Evolutionary conservation across 2,888 invertebrate genomes (phyloP).

Genomic region (Drosophila macrospina): DNA sequence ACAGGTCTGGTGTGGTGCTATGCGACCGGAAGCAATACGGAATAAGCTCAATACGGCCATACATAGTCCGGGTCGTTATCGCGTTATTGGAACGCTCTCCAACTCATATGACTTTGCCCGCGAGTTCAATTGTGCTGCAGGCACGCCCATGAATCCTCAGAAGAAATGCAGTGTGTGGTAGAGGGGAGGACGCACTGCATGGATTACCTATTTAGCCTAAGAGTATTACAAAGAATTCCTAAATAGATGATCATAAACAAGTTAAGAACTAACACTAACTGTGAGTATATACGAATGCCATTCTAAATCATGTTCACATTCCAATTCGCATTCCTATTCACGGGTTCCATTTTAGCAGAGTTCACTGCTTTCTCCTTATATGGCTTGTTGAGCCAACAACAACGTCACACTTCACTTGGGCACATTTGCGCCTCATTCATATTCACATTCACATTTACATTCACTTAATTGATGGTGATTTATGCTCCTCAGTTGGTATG

Average conservation of each 20-base stretch:
- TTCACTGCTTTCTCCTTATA: slow-evolving; percentile 11
- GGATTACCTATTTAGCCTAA: slow-evolving; percentile 33
- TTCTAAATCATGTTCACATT: background rate
- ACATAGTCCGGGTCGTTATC: slow-evolving; percentile 93
- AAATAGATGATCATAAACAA: slow-evolving; percentile 37
- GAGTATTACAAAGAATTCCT: slow-evolving; percentile 62
- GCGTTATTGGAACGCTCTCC: slow-evolving; percentile 92
- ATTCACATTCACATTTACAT: slow-evolving; percentile 6
- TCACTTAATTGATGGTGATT: slow-evolving; percentile 76
- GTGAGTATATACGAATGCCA: slow-evolving; percentile 35
- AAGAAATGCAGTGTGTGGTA: slow-evolving; percentile 93
- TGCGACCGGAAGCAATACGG: slow-evolving; percentile 92
- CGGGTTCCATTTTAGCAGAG: slow-evolving; percentile 8
- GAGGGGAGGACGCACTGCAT: slow-evolving; percentile 85
- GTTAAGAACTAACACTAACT: slow-evolving; percentile 40
- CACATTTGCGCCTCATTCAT: slow-evolving; percentile 16
- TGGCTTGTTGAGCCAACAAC: slow-evolving; percentile 63
- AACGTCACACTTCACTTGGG: slow-evolving; percentile 66
- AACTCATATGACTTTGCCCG: slow-evolving; percentile 91
- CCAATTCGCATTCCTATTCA: background rate
- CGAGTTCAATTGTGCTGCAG: slow-evolving; percentile 89
- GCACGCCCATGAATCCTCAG: slow-evolving; percentile 92
- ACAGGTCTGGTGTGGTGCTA: slow-evolving; percentile 93
- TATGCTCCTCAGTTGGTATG: slow-evolving; percentile 58
- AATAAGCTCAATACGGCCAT: slow-evolving; percentile 93